Conservation (phyloP, 2,888 invertebrate genomes). For the Torymus aiolomorphi region DNA sequence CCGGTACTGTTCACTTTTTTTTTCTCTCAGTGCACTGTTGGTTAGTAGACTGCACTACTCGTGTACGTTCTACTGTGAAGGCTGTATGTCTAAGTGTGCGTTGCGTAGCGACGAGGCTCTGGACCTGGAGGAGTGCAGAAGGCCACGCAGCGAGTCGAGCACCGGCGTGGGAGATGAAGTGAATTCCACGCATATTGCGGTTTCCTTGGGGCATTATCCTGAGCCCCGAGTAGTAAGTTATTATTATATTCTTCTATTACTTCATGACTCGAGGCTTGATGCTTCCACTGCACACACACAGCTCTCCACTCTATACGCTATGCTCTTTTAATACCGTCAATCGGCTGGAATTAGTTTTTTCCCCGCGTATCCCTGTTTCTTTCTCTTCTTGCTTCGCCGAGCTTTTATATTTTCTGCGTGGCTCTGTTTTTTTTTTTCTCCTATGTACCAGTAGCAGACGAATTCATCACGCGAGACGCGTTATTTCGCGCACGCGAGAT, state of each 20-base stretch:
- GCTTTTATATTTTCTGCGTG: not conserved
- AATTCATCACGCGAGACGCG: no score
- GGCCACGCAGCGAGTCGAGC: conserved; percentile 88
- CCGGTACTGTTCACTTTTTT: no score
- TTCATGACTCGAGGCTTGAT: conserved; percentile 21
- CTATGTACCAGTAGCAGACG: no score
- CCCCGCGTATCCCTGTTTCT: conserved; percentile 20
- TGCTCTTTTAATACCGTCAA: conserved; percentile 40
- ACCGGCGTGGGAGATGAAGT: conserved; percentile 74
- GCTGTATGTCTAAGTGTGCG: conserved; percentile 8
- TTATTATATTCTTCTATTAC: conserved; percentile 49
- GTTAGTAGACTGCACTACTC: no score
- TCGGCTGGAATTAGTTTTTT: conserved; percentile 56
- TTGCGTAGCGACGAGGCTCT: conserved; percentile 85
- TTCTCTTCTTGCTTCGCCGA: not conserved
- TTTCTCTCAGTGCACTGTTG: no score
- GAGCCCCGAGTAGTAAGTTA: conserved; percentile 69
- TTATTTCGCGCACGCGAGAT: no score
- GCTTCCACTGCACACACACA: no score
- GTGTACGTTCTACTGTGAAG: no score
- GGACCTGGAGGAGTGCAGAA: conserved; percentile 83
- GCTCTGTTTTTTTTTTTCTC: not conserved
- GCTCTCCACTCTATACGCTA: no score
- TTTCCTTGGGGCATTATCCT: conserved; percentile 74
- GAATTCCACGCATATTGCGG: conserved; percentile 76